Evolutionary conservation across 2,797 vertebrate species (phyloP), one percentile per base, ranked within the genome.

Genomic region (Muraenolepis orangiensis): DNA sequence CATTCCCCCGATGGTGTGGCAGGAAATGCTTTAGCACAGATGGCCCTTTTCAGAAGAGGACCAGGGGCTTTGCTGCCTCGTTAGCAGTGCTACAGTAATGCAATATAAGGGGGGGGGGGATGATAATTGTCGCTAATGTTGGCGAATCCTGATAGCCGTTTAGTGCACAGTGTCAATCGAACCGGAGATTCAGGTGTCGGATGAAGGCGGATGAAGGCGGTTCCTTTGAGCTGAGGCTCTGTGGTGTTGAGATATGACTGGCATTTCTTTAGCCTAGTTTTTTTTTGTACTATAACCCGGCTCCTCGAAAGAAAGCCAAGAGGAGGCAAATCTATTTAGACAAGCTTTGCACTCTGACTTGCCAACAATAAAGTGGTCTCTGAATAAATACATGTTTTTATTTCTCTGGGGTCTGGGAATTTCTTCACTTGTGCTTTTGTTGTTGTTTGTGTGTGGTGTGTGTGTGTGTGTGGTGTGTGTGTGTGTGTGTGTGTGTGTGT

Each of bases 1-100:
- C 83, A 86, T 87, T 85, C 91, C 86, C 85, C 90, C 83, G 7
- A 81, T 76, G 86, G 84, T 85, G 82, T 86, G 85, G 87, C 86
- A 87, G 90, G 85, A 90, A 90, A 85, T 74, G 82, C 86, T 87
- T 74, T 51, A 75, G 82, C 87, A 86, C 88, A 92, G 86, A 90
- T 82, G 82, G 83, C 84, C 87, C 85, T 31, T 85, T 79, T 28
- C n/a, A n/a, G n/a, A n/a, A 88, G 88, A 90, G 84, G 87, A 85
- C 79, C 72, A 57, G 28, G 74, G 85, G 87, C 78, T 85, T 85
- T 78, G 84, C 89, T 87, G 81, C 90, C 87, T 86, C 88, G 83
- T 91, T 91, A 89, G 71, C 72, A 88, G 87, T 86, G 85, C 77
- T 77, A 71, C 36, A 74, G 30, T 71, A 79, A 74, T 79, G 70